A percentile compares a stretch with the other conserved stretches of the same genome.
phyloP scores from a whole-genome alignment of 2,113 vertebrate genomes.

The Campylomormyrus numenius region DNA sequence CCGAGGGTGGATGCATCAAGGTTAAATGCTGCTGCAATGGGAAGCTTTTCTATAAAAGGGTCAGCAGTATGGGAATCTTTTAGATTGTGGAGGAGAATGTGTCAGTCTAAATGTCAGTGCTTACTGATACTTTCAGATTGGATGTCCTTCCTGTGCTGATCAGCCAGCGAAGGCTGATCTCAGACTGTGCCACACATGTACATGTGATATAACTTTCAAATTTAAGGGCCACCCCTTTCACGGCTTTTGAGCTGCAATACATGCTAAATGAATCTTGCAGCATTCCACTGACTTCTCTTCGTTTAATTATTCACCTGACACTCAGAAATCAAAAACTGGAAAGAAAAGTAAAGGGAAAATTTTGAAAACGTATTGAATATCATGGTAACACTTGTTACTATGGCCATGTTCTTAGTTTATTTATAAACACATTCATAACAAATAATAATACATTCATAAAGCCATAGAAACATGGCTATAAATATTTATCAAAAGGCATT shows the following conservation, averaged over 20 bases:
- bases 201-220: not conserved
- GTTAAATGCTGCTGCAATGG: not conserved
- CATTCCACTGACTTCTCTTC: not conserved
- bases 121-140: not conserved
- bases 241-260: not conserved
- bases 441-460: too few relatives aligned
- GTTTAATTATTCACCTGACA: not conserved
- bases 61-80: not conserved
- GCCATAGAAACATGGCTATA: too few relatives aligned
- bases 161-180: not conserved
- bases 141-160: not conserved
- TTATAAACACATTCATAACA: too few relatives aligned
- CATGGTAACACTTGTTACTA: not conserved
- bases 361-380: not conserved
- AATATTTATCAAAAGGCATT: too few relatives aligned
- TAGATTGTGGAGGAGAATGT: not conserved
- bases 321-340: conserved; percentile 9
- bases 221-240: not conserved
- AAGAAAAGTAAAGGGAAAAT: not conserved
- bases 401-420: too few relatives aligned
- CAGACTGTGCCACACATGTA: not conserved
- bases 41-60: not conserved
- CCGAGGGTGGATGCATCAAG: not conserved
- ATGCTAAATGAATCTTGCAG: not conserved
- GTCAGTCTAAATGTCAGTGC: not conserved